Base-by-base conservation (phyloP, 2,113 vertebrate genomes). In the Rostratula benghalensis region DNA sequence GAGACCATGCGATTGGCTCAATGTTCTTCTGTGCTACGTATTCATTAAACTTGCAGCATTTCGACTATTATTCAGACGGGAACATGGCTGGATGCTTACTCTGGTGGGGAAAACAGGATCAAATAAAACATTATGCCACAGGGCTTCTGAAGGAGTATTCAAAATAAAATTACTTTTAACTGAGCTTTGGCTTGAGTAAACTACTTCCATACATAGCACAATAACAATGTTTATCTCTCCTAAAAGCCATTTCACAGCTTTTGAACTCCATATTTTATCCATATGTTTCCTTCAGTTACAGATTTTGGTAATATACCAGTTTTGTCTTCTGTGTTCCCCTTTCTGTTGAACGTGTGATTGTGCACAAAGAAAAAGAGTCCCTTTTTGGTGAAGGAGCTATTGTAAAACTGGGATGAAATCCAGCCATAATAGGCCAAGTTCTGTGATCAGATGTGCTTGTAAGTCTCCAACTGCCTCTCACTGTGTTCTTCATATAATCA, bases 401-500 rank as follows among this genome's bases (percentile, higher is more conserved):
- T 88, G 63, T 79, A 91, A 93, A 95, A 93, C 39, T 89, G 41
- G 57, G 61, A 88, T 56, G 21, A 85, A 96, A 90, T 79, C 87
- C 87, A 96, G 27, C 17, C 31, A 35, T 61, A n/a, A 64, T 56
- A 56, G 76, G 71, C 69, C 76, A 87, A 64, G 61, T 53, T 83
- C 27, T 79, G 65, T n/a, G 65, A 90, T 94, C 79, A 90, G 60
- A 97, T 95, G 83, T 89, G 77, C 65, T 74, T 90, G 46, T 54
- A 61, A 60, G 67, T 73, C 86, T 95, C 92, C 95, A 97, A 85
- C 54, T 90, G 82, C 84, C 45, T 93, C 96, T 75, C 71, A 83
- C 56, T 68, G 65, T 82, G 31, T 68, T 93, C 56, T 90, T 69
- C 48, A 46, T 13, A 37, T n/a, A 56, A 77, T 17, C 76, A 75